These are phyloP conservation scores for Volucella inanis DNA, from an alignment of 2,888 invertebrate species.

Conservation along the genomic window DNA sequence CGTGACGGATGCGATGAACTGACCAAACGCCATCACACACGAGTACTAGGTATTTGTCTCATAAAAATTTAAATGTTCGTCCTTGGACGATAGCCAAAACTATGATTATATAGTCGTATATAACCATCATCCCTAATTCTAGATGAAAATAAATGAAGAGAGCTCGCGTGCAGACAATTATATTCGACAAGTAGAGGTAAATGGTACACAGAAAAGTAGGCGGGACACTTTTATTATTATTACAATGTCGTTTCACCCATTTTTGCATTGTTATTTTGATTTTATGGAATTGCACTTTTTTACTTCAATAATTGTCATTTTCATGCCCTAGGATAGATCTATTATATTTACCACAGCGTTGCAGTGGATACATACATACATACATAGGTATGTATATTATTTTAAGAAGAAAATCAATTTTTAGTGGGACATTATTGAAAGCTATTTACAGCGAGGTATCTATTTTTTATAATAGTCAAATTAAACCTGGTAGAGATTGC, in stretches of 20 bases:
- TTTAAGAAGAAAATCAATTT: no score
- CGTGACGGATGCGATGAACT: neutral
- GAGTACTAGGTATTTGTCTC: neutral
- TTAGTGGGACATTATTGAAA: no score
- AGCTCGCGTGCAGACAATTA: conserved; percentile 41
- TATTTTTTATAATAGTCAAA: no score
- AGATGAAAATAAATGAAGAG: neutral
- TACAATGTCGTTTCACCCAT: conserved; percentile 40
- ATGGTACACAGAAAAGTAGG: conserved; percentile 52
- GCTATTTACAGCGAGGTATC: no score
- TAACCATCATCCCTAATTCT: neutral
- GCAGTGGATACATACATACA: no score
- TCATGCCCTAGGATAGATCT: no score
- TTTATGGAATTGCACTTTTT: neutral
- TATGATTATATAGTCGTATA: neutral
- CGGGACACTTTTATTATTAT: conserved; percentile 63
- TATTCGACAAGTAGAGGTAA: conserved; percentile 37
- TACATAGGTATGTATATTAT: no score
- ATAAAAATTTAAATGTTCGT: conserved; percentile 21
- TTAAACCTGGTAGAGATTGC: no score
- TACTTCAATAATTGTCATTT: no score
- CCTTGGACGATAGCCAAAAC: conserved; percentile 1
- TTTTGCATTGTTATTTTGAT: conserved; percentile 7
- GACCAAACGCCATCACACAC: neutral
- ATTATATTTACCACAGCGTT: no score